Evolutionary conservation across 2,113 vertebrate species (phyloP).

Genomic region (Ibidorhyncha struthersii): DNA sequence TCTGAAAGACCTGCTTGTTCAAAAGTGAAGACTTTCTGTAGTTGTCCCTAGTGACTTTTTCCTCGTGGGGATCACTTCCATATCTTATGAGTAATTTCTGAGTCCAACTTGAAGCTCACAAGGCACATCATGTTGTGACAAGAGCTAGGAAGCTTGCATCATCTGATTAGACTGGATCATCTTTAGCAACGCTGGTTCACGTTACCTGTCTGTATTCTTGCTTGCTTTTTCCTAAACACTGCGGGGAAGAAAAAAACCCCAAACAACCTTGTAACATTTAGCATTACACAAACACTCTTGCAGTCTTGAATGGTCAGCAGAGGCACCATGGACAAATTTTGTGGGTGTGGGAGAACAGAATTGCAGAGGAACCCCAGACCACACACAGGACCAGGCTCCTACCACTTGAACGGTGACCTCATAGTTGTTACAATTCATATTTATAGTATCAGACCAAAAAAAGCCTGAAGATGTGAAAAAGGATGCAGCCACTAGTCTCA

Average conservation of each 20-base stretch:
- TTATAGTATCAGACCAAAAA: neutral
- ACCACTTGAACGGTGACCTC: neutral
- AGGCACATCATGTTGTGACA: neutral
- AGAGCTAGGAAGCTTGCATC: neutral
- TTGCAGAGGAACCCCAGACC: neutral
- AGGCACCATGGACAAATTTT: neutral
- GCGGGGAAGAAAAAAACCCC: neutral
- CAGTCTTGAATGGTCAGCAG: neutral
- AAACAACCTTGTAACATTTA: neutral
- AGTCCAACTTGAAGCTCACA: neutral
- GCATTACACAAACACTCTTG: neutral
- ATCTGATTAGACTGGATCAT: neutral
- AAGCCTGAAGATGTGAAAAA: neutral
- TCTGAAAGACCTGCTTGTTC: neutral
- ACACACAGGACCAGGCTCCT: rapidly evolving
- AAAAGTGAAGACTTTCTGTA: neutral
- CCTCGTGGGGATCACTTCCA: neutral
- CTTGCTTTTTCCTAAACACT: neutral
- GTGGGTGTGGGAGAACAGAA: neutral
- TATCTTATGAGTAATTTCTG: neutral
- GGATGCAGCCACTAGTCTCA: neutral
- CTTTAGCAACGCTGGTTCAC: neutral
- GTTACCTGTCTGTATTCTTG: neutral
- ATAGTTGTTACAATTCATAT: neutral
- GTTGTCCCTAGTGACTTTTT: neutral